Conservation (phyloP, 1,140 invertebrate genomes). For the Mizuhopecten yessoensis region DNA sequence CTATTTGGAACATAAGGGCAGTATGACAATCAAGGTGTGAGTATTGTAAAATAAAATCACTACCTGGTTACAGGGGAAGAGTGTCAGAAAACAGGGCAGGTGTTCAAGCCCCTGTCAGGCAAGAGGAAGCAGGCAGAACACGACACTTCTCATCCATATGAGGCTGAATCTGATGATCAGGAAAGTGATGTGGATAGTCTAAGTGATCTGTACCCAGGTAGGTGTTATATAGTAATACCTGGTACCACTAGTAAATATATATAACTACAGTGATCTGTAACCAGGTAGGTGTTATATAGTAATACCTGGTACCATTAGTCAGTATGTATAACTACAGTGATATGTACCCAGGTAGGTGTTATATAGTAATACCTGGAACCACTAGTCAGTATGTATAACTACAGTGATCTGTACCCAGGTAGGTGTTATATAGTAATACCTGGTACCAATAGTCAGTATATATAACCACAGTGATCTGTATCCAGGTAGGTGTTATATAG, state of each 20-base stretch:
- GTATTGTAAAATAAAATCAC: too few species aligned
- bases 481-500: too few species aligned
- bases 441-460: too few species aligned
- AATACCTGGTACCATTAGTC: not conserved
- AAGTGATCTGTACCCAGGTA: slow-evolving; percentile 62
- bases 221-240: not conserved
- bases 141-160: slow-evolving; percentile 55
- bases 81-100: slow-evolving; percentile 73
- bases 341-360: not conserved
- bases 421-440: too few species aligned
- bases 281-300: not conserved
- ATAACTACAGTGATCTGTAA: not conserved
- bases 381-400: too few species aligned
- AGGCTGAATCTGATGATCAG: slow-evolving; percentile 48
- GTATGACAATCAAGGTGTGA: too few species aligned
- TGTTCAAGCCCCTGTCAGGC: slow-evolving; percentile 61
- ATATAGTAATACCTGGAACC: too few species aligned
- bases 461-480: too few species aligned
- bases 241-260: not conserved
- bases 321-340: not conserved
- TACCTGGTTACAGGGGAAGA: slow-evolving; percentile 66
- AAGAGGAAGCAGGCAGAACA: slow-evolving; percentile 48
- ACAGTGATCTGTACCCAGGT: not conserved
- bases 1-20: too few species aligned
- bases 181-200: slow-evolving; percentile 55